Percentiles rank a stretch among this genome's conserved stretches.
These are phyloP conservation scores for Sinohyriopsis cumingii DNA, from an alignment of 2,888 invertebrate species.

Conservation along the genomic window DNA sequence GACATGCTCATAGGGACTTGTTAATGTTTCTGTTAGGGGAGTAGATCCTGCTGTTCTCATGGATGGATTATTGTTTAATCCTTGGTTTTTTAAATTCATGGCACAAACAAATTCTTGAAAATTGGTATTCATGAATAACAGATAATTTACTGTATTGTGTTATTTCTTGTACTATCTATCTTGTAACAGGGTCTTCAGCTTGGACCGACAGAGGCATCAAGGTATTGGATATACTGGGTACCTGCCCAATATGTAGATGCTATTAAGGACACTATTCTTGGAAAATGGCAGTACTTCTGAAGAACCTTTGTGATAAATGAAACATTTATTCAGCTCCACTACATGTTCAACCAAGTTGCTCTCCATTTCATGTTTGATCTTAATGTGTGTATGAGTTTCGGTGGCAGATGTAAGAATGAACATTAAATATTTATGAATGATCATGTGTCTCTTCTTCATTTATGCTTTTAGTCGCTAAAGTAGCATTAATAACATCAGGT, in stretches of 20 bases:
- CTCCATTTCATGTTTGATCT: no score
- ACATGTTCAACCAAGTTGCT: no score
- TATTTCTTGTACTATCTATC: neutral
- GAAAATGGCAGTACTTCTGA: slow-evolving; percentile 81
- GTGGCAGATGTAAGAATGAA: no score
- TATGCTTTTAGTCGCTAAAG: no score
- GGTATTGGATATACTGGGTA: slow-evolving; percentile 96
- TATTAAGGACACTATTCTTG: slow-evolving; percentile 91
- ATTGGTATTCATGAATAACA: neutral
- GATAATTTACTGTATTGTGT: neutral
- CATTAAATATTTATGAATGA: no score
- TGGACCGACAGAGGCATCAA: slow-evolving; percentile 91
- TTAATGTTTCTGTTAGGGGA: neutral
- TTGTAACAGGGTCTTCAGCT: slow-evolving; percentile 84
- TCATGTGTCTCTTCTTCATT: no score
- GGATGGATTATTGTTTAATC: no score
- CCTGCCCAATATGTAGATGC: slow-evolving; percentile 89
- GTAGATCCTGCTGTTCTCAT: neutral
- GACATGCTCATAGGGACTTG: neutral
- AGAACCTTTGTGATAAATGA: neutral
- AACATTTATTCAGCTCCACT: no score
- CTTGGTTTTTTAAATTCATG: no score
- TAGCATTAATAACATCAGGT: no score
- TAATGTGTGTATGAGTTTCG: no score
- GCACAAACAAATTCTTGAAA: neutral